Evolutionary conservation across 2,797 vertebrate genomes (phyloP), one percentile per base, ranked within the genome.

Genomic region (Picus viridis): DNA sequence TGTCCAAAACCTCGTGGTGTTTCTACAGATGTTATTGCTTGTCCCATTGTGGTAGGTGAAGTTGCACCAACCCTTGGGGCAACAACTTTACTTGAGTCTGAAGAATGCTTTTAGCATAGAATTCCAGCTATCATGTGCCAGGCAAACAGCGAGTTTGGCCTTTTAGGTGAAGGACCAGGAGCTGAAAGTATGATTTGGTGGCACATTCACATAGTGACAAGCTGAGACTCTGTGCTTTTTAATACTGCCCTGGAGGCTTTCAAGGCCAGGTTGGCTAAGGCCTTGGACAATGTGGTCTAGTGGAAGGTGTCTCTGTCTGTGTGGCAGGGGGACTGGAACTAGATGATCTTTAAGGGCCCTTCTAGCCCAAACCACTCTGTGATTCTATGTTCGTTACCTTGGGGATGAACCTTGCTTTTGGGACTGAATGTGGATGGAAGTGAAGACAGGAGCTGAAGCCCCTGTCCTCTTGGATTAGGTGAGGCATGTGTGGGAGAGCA

Each of bases 401-500:
- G 61, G 27, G 30, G 30, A 10, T 4, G 26, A 73, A 5, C 8
- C 4, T 10, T 47, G 4, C 4, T 70, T 43, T 30, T 45, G 70
- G 65, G 20, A 5, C 29, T 76, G 20, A 11, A 62, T 67, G 19
- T 6, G 24, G 62, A 2, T 76, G 39, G 62, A 43, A 45, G 10
- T 4, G 49, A 34, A 59, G 27, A n/a, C 19, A 64, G 79, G 53
- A 84, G 54, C 53, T 51, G 51, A 30, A 73, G 22, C 61, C 16
- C 36, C 26, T 45, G 26, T 62, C 10, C 29, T 74, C 10, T 16
- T 53, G 49, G 34, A 16, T 12, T 23, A 16, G 16, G 39, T 49
- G 56, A 30, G 15, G 22, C 3, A 0, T 6, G 0, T 14, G 27
- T 3, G 7, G 36, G 64, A 43, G 6, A 72, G 9, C 7, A 3